Evolutionary conservation across 1,140 invertebrate species (phyloP).

Genomic region (Ostrea denselamellosa): DNA sequence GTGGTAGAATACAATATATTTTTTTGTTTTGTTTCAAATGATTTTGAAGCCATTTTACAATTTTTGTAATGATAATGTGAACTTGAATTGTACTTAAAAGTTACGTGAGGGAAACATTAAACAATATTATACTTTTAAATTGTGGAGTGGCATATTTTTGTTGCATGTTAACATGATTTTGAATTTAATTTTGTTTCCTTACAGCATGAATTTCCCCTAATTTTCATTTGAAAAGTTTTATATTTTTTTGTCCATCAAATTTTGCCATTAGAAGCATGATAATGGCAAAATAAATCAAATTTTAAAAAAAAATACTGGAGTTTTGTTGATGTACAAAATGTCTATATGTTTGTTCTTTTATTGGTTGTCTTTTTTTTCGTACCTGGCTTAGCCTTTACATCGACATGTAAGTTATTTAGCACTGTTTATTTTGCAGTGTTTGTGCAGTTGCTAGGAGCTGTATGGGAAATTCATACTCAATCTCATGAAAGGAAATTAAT

Average conservation of each 20-base stretch:
- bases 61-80: background rate
- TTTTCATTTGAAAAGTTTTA: background rate
- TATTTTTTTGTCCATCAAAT: background rate
- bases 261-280: background rate
- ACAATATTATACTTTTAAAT: background rate
- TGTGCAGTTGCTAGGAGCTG: background rate
- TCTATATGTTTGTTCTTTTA: background rate
- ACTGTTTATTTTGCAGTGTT: conserved; percentile 45
- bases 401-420: conserved; percentile 60
- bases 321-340: background rate
- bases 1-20: background rate
- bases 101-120: background rate
- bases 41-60: background rate
- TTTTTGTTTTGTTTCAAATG: background rate
- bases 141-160: background rate
- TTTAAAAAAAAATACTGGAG: background rate
- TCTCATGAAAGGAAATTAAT: background rate
- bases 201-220: background rate
- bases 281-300: background rate
- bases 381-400: conserved; percentile 56
- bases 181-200: conserved; percentile 8
- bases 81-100: background rate
- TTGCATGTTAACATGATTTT: background rate
- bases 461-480: conserved; percentile 17
- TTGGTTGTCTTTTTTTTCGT: conserved; percentile 21